Base-by-base conservation (phyloP, 2,888 invertebrate genomes). In the Eudemis profundana region DNA sequence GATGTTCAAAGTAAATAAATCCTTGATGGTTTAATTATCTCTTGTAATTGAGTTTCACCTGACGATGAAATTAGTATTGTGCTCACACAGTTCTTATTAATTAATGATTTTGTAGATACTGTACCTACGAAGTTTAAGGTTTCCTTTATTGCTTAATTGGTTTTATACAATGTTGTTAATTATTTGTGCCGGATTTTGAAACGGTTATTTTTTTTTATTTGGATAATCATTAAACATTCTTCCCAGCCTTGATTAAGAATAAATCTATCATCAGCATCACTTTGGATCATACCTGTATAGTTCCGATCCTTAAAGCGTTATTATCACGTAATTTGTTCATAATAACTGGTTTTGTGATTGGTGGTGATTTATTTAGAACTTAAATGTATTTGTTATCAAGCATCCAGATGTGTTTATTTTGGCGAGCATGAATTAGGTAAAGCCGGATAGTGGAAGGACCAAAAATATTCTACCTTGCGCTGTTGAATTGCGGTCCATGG, bases 1-100 rank as follows among this genome's bases (percentile, higher is more conserved):
- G 84, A 89, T 89, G 86, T 86, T 89, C 85, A 88, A 87, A 87
- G 90, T 89, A 90, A 90, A 88, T 89, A 90, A 88, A 89, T 88
- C 87, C 85, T 84, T 87, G 85, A 88, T 87, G 87, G 88, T 87
- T 90, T 90, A 89, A 90, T 90, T 90, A 89, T 89, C 87, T 90
- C 85, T 87, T 85, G 81, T 89, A 90, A 90, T 90, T 88, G 87
- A 88, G 87, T 90, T 89, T 89, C 79, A 89, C 87, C 86, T 89
- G 87, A 84, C 80, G 85, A 80, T 81, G 79, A 82, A 85, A 83
- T 83, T 82, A 81, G 79, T 78, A 77, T 76, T 82, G 75, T 78
- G 76, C 76, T 78, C 76, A 75, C 74, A 71, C 80, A 72, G 66
- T 76, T 74, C 72, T 75, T 78, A 76, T 76, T 77, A 79, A 80